Base-by-base conservation (phyloP, 2,113 vertebrate species). In the Choloepus hoffmanni region DNA sequence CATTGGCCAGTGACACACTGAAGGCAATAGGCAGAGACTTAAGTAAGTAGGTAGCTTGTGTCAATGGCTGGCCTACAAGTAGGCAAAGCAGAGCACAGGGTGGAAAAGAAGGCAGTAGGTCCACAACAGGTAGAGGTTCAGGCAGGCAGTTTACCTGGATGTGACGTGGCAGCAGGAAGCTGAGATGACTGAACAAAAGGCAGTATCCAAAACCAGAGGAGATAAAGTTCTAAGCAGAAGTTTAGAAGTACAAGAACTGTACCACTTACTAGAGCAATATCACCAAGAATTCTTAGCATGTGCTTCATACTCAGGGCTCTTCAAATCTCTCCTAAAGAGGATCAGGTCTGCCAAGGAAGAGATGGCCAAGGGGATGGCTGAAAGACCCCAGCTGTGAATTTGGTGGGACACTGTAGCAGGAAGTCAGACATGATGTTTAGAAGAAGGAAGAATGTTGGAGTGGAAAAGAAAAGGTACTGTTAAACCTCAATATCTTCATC, bases 1-100 rank as follows among this genome's bases (percentile, higher is more conserved):
- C 78, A 77, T 73, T 86, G 84, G 86, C 97, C 78, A 76, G 86
- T 87, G 26, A 53, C 23, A 81, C 19, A 30, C 2, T 63, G 67
- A 89, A 67, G 30, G 5, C 86, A 92, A 86, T 95, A 93, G 93
- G 95, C 93, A 86, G 60, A 90, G 40, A 50, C 79, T 96, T 97
- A 92, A 87, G 40, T 89, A 87, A 93, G 83, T 92, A 95, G 89
- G 93, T 96, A 79, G 60, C 67, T 92, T 86, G 76, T 79, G 85
- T 93, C 74, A 72, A 48, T 72, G n/a, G 76, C 92, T 36, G n/a
- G 43, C n/a, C 83, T 93, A 62, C 5, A 43, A 85, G n/a, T 94
- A 60, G 86, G 81, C 89, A 96, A 70, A 89, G 58, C 36, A 91
- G 67, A 90, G 12, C 0, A 0, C 2, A 7, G 21, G 7, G 10